Percentiles rank a stretch among this genome's conserved stretches.
phyloP scores from a whole-genome alignment of 1,140 invertebrate species.

The Halesus radiatus region DNA sequence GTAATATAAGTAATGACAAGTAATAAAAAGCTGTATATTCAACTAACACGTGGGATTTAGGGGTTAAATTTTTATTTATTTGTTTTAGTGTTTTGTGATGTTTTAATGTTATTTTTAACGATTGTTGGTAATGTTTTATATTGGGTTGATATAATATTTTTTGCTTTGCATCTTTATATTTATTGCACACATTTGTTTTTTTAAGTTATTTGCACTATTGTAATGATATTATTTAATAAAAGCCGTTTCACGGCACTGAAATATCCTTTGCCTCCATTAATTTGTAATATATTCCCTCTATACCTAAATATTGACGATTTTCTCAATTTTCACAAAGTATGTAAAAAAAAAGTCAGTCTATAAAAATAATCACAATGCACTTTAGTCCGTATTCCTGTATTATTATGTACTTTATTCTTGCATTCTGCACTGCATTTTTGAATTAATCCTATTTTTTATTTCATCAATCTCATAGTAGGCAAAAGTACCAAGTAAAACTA shows the following conservation, averaged over 20 bases:
- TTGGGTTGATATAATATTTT: constrained; percentile 15
- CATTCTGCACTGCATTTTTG: too few relatives aligned
- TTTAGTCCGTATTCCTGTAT: too few relatives aligned
- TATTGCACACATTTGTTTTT: constrained; percentile 26
- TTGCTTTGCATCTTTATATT: constrained; percentile 20
- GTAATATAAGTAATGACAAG: background rate
- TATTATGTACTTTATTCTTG: too few relatives aligned
- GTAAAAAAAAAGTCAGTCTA: too few relatives aligned
- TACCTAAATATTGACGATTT: background rate
- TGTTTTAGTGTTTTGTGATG: constrained; percentile 20
- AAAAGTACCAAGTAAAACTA: too few relatives aligned
- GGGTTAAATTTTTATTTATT: constrained; percentile 23
- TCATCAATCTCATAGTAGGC: too few relatives aligned
- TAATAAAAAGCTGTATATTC: constrained; percentile 29
- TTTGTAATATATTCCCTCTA: background rate
- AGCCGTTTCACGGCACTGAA: constrained; percentile 55
- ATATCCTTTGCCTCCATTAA: constrained; percentile 22
- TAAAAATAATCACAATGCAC: too few relatives aligned
- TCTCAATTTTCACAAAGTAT: too few relatives aligned
- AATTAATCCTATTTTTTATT: too few relatives aligned
- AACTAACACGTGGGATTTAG: constrained; percentile 14
- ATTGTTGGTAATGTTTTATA: constrained; percentile 1
- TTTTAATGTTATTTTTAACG: constrained; percentile 2
- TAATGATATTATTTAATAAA: constrained; percentile 53
- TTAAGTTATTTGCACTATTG: constrained; percentile 32